phyloP scores from a whole-genome alignment of 2,113 vertebrate genomes.

The Oncorhynchus tshawytscha region DNA sequence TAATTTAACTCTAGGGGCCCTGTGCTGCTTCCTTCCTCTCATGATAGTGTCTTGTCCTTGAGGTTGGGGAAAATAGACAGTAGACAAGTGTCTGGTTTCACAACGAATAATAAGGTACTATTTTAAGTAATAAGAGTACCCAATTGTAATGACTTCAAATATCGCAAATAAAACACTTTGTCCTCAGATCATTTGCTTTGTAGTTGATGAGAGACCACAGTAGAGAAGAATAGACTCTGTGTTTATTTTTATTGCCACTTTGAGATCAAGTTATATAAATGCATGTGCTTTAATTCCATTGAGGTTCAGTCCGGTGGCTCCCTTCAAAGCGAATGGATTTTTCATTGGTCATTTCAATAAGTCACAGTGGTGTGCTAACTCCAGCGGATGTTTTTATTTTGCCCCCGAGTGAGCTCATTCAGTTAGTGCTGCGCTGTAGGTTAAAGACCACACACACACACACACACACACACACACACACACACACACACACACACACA shows the following conservation, averaged over 20 bases:
- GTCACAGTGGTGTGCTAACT: slow-evolving; percentile 14
- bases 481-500: background rate
- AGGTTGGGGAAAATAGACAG: too few species aligned
- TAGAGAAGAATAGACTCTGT: too few species aligned
- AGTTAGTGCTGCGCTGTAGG: background rate
- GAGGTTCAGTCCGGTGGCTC: slow-evolving; percentile 3
- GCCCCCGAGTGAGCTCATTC: slow-evolving; percentile 13
- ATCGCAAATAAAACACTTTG: too few species aligned
- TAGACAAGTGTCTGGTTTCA: too few species aligned
- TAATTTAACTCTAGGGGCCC: too few species aligned
- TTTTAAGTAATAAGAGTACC: too few species aligned
- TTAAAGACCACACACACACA: slow-evolving; percentile 5
- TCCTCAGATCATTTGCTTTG: background rate
- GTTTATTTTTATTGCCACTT: background rate
- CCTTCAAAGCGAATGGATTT: slow-evolving; percentile 12
- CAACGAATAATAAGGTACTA: too few species aligned
- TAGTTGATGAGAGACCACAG: background rate
- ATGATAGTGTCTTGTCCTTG: too few species aligned
- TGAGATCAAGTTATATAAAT: background rate
- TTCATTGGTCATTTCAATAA: slow-evolving; percentile 22
- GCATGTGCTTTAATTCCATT: background rate
- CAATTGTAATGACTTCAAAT: too few species aligned
- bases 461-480: background rate
- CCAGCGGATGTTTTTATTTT: slow-evolving; percentile 24
- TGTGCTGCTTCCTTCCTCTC: too few species aligned